Base-by-base conservation (phyloP, 2,113 vertebrate species). In the Sakesphorus luctuosus region DNA sequence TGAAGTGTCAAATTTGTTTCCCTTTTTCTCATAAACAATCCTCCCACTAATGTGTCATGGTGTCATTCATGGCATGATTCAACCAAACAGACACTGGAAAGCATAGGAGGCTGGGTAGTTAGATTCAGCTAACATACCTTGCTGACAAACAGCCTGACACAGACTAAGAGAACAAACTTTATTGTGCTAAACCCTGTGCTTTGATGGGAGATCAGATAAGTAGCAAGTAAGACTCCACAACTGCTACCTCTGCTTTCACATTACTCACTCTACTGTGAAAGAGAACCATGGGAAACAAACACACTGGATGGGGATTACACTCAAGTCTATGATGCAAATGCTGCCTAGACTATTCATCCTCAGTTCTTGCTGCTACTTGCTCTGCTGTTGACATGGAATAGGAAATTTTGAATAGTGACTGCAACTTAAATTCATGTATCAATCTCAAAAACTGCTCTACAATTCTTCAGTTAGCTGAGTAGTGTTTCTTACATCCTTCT, bases 1-100 rank as follows among this genome's bases (percentile, higher is more conserved):
- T 87, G 55, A 53, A 94, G 59, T 91, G 90, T 93, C 94, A 92
- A n/a, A 78, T 94, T 96, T 93, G 55, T 94, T 96, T 97, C 72
- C 40, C 23, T 73, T 90, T 87, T 94, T 89, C 93, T 80, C 65
- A 91, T 25, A 92, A 96, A 97, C 94, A 96, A 75, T 68, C 86
- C 74, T 95, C 92, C 95, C 73, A 94, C 89, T 88, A 71, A 83
- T 20, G 44, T 62, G 82, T 84, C 44, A 74, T 1, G 0, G 65
- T 88, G 90, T 92, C 95, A 95, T 71, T 77, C 77, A 65, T 16
- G 72, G 52, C 5, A 0, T 78, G 81, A 94, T 75, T 94, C 90
- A 92, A 92, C 63, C 65, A 79, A 77, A 43, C 59, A 96, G 49
- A 35, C 59, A 31, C 14, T 11, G 55, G 66, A 69, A 89, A 78